phyloP scores from a whole-genome alignment of 2,888 invertebrate species.

The Eudasyphora cyanicolor region DNA sequence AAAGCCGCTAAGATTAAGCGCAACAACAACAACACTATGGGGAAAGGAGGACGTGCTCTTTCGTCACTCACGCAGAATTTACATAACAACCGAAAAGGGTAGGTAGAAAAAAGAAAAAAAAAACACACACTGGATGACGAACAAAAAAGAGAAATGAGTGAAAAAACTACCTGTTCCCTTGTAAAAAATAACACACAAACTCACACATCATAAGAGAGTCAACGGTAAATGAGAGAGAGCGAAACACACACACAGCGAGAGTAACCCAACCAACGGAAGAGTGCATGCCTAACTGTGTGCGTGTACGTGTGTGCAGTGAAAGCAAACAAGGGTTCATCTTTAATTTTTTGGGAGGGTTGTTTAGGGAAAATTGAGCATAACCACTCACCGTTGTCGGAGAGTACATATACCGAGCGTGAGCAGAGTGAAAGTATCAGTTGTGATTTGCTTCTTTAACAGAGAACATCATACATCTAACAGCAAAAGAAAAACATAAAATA shows the following conservation, averaged over 20 bases:
- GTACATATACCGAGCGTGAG: slow-evolving; percentile 76
- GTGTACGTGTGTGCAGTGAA: slow-evolving; percentile 36
- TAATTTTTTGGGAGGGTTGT: slow-evolving; percentile 49
- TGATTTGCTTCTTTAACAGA: slow-evolving; percentile 79
- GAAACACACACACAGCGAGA: not conserved
- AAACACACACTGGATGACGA: not conserved
- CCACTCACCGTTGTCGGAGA: slow-evolving; percentile 20
- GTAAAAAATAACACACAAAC: not conserved
- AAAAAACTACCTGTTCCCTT: slow-evolving; percentile 60
- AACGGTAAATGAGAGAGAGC: slow-evolving; percentile 25
- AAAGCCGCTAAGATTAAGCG: slow-evolving; percentile 47
- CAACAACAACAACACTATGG: not conserved
- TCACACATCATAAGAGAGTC: not conserved
- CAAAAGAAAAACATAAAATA: slow-evolving; percentile 27
- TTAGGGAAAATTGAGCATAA: slow-evolving; percentile 31
- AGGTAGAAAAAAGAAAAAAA: slow-evolving; percentile 19
- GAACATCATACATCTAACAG: slow-evolving; percentile 68
- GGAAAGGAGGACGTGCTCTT: slow-evolving; percentile 8
- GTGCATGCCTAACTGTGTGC: slow-evolving; percentile 40
- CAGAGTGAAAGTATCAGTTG: slow-evolving; percentile 79
- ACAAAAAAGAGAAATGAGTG: slow-evolving; percentile 30
- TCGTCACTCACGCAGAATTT: slow-evolving; percentile 22
- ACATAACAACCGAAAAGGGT: slow-evolving; percentile 45
- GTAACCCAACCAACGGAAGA: slow-evolving; percentile 44
- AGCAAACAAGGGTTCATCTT: slow-evolving; percentile 54